These are phyloP conservation scores for Carassius gibelio DNA, from an alignment of 2,113 vertebrate genomes.

Conservation along the genomic window DNA sequence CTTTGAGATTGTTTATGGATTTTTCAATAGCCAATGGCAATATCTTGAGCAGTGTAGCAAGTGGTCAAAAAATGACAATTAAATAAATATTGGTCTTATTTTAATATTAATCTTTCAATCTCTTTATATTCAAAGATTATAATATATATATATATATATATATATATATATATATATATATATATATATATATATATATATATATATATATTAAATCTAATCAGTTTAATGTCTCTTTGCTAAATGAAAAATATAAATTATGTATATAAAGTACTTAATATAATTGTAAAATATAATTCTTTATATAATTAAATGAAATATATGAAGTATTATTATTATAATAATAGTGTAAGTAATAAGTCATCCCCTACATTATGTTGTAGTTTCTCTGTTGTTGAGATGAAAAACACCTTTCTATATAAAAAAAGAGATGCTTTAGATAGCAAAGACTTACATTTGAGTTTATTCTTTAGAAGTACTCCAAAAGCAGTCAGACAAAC, in stretches of 20 bases:
- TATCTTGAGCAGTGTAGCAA: neutral
- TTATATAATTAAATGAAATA: neutral
- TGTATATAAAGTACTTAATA: too few relatives aligned
- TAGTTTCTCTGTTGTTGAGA: neutral
- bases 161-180: too few relatives aligned
- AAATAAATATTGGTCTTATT: neutral
- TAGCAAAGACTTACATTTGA: conserved; percentile 78
- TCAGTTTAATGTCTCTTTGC: too few relatives aligned
- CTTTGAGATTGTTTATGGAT: neutral
- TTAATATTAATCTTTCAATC: too few relatives aligned
- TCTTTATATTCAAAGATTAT: too few relatives aligned
- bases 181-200: too few relatives aligned
- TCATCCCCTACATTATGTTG: neutral
- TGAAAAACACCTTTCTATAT: neutral
- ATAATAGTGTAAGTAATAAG: neutral
- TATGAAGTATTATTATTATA: neutral
- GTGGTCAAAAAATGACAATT: neutral
- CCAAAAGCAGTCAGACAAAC: conserved; percentile 64
- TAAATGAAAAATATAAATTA: too few relatives aligned
- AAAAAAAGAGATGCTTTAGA: neutral
- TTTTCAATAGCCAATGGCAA: neutral
- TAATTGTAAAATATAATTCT: too few relatives aligned
- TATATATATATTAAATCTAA: too few relatives aligned
- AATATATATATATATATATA: too few relatives aligned
- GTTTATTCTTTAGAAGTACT: conserved; percentile 62